Base-by-base conservation (phyloP, 2,113 vertebrate species). In the Laterallus jamaicensis region DNA sequence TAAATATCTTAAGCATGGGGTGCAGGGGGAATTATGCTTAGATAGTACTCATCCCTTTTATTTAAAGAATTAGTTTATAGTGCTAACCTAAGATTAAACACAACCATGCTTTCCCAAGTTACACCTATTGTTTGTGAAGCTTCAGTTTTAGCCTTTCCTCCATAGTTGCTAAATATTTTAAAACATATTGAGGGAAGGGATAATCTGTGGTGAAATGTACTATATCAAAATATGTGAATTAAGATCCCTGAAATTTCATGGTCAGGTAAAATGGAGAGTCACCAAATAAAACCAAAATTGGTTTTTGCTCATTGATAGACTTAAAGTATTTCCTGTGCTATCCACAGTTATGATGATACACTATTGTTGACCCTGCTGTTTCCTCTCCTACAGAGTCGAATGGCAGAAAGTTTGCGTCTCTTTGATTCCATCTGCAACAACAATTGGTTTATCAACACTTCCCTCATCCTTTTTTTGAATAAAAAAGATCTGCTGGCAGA, bases 361-460 rank as follows among this genome's bases (percentile, higher is more conserved):
- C 32, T 63, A 1, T 50, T 77, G 18, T 28, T 97, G 77, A 96
- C 28, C 0, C n/a, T 78, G 21, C 28, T 91, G 19, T 82, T 85
- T 84, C 83, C 59, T 93, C 39, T 73, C 74, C 86, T 79, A 26
- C 98, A 99, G 99, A 99, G 99, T 96, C 99, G 99, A 80, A 99
- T 99, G 99, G 99, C 99, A 6, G 99, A 99, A 97, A 99, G 99
- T 97, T 98, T 99, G 97, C 99, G 99, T 85, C 99, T 99, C 20
- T 99, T 99, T 28, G 99, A 99, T 97, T 99, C 99, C 93, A 99
- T 99, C 97, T 99, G 99, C 98, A 99, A 99, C 99, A 99, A 99
- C 99, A 99, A 99, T 98, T 99, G 99, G 99, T 99, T 99, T 97
- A 99, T 99, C 98, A 99, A 99, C 98, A 99, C 99, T 35, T 99